These are phyloP conservation scores for Aphodius sticticus DNA, from an alignment of 2,888 invertebrate species.

Conservation along the genomic window DNA sequence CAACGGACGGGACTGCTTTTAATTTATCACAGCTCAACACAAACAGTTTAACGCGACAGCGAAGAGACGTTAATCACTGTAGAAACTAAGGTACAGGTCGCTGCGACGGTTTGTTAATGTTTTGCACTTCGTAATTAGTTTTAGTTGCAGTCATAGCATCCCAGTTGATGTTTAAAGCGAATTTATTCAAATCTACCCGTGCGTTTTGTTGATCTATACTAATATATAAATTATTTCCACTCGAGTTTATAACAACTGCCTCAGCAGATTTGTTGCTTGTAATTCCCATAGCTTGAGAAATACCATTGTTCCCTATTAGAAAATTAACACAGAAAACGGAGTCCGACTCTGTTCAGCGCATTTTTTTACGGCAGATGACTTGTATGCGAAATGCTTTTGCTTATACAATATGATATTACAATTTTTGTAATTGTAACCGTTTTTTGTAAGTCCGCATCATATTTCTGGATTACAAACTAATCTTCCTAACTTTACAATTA, in stretches of 20 bases:
- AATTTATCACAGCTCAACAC: background rate
- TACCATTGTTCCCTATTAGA: no score
- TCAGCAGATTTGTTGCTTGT: no score
- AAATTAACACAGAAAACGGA: no score
- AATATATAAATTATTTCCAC: background rate
- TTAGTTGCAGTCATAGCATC: background rate
- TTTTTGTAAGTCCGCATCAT: no score
- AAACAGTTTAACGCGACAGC: background rate
- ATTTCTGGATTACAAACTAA: no score
- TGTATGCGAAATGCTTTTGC: no score
- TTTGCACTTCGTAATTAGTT: background rate
- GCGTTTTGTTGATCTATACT: background rate
- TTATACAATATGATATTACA: no score
- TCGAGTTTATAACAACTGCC: background rate
- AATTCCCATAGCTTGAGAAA: no score
- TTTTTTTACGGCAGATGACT: no score
- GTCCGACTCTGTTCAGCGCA: no score
- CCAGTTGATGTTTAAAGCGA: background rate
- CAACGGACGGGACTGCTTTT: background rate
- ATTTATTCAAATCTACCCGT: background rate
- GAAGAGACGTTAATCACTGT: background rate
- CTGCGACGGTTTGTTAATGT: background rate
- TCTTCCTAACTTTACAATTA: no score
- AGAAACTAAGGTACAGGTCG: background rate
- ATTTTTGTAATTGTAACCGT: no score